Evolutionary conservation across 2,797 vertebrate genomes (phyloP), one percentile per base, ranked within the genome.

Genomic region (Cryptoblepharus egeriae): DNA sequence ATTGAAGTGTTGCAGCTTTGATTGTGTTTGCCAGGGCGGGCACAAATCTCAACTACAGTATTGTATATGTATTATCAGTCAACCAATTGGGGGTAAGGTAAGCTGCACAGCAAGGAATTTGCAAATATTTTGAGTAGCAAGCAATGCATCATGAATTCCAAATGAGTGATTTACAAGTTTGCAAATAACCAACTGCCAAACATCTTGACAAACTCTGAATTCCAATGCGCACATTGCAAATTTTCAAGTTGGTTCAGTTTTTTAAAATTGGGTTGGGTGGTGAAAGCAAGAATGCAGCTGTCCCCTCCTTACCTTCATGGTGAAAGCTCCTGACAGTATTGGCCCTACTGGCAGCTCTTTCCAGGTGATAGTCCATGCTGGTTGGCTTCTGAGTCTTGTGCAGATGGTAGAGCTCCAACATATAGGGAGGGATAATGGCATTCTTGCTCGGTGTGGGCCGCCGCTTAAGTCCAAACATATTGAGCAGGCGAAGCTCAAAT

Each of bases 321-420:
- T 98, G 98, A 96, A 99, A 99, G 95, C 98, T 99, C 95, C 98
- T 97, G 93, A 99, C 98, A 35, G 98, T 99, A 95, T 98, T 99
- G 93, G 98, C 98, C 84, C 95, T 97, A 96, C 98, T 99, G 94
- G 97, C 96, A 39, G 97, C 97, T 89, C 96, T 95, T 94, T 98
- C 98, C 90, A 97, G 95, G 88, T 97, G 96, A 83, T 92, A 97
- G 90, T 97, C 97, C 90, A 97, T 96, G 91, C 93, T 88, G 67
- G 94, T 95, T 49, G 97, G 93, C 76, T 96, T 96, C 94, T 96
- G 97, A 86, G 96, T 97, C 6, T 98, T 97, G 92, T 99, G 98
- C 96, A 98, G 96, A 89, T 95, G 96, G 96, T 99, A 99, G 85
- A 99, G 96, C 91, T 99, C 98, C 96, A 98, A 93, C 98, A 99